Conservation (phyloP, 2,113 vertebrate species). For the Aldabrachelys gigantea region DNA sequence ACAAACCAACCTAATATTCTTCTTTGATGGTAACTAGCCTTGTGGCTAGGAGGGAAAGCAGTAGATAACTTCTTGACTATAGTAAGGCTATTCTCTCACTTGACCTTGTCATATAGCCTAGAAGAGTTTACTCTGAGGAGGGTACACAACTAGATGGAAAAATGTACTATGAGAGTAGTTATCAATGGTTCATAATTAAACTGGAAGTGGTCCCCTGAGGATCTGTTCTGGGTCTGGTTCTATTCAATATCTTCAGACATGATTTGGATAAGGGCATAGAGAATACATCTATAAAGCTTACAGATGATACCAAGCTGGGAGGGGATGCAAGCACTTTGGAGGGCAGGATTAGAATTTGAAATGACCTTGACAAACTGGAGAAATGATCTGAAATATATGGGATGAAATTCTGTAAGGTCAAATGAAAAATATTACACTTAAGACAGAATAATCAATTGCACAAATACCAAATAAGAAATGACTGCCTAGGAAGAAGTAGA, state of each 20-base stretch:
- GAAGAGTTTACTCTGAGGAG: not conserved
- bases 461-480: not conserved
- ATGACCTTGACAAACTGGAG: not conserved
- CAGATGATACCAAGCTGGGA: not conserved
- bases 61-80: not conserved
- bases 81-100: not conserved
- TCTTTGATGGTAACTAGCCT: not conserved
- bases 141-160: not conserved
- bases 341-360: not conserved
- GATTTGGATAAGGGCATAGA: not conserved
- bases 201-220: not conserved
- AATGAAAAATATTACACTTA: not conserved
- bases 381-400: not conserved
- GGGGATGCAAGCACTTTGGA: not conserved
- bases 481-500: not conserved
- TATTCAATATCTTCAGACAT: not conserved
- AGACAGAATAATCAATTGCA: not conserved
- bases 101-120: not conserved
- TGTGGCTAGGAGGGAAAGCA: not conserved
- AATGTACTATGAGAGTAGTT: not conserved
- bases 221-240: not conserved
- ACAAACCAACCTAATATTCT: not conserved
- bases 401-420: not conserved
- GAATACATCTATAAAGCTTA: not conserved
- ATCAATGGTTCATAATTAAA: not conserved